Conservation (phyloP, 92 coral and sea anemone species). For the Parazoanthus darwini region DNA sequence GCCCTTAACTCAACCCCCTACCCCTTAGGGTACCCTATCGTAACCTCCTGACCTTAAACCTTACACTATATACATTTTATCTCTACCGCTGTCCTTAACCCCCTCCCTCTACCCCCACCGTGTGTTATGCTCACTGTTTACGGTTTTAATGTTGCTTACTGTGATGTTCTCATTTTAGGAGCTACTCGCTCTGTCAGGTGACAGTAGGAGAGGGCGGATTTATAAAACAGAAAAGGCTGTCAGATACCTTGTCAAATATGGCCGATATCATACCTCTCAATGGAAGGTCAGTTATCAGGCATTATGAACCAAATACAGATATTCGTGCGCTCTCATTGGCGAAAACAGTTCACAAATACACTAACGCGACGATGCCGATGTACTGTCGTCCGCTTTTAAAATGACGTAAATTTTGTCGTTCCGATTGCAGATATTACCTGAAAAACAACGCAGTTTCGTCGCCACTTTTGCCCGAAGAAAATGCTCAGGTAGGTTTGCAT, state of each 20-base stretch:
- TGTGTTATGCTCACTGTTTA: not conserved
- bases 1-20: too few species aligned
- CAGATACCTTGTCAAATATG: conserved; percentile 79
- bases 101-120: not conserved
- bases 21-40: not conserved
- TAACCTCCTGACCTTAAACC: not conserved
- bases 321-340: too few species aligned
- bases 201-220: conserved; percentile 90
- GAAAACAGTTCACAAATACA: too few species aligned
- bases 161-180: conserved; percentile 50
- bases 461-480: conserved; percentile 87
- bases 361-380: too few species aligned
- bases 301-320: not conserved
- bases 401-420: not conserved
- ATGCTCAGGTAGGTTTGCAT: conserved; percentile 71
- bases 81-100: not conserved
- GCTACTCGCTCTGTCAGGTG: conserved; percentile 91
- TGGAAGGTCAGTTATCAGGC: conserved; percentile 67
- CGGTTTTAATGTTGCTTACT: not conserved
- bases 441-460: conserved; percentile 80
- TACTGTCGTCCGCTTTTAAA: not conserved
- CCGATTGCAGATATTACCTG: conserved; percentile 66
- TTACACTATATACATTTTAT: too few species aligned
- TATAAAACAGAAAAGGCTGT: conserved; percentile 86
- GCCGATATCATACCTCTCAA: conserved; percentile 84